Evolutionary conservation across 1,140 invertebrate species (phyloP).

Genomic region (Philaenus spumarius): DNA sequence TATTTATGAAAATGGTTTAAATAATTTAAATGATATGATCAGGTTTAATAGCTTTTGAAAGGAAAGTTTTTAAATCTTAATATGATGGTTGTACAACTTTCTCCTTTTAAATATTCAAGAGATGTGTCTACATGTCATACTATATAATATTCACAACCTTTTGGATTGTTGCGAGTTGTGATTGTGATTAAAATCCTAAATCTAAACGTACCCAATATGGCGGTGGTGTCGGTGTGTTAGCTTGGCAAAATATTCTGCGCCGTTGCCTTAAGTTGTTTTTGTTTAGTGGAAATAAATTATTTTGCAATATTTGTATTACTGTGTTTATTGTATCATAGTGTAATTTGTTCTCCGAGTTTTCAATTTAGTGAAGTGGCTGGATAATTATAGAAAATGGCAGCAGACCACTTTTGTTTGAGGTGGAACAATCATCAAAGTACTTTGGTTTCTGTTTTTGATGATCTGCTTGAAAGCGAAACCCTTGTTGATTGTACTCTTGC

Average conservation of each 20-base stretch:
- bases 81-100: no score
- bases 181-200: no score
- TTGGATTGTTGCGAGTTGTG: no score
- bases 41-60: no score
- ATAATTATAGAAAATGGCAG: not conserved
- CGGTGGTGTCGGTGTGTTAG: slow-evolving; percentile 10
- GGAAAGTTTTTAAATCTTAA: no score
- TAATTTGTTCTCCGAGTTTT: not conserved
- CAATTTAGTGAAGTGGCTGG: not conserved
- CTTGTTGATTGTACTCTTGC: slow-evolving; percentile 89
- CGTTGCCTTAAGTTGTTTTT: not conserved
- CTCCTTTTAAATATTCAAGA: no score
- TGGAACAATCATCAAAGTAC: slow-evolving; percentile 94
- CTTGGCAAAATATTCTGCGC: not conserved
- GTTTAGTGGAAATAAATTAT: slow-evolving; percentile 1
- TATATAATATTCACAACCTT: no score
- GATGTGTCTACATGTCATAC: no score
- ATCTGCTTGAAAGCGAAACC: slow-evolving; percentile 79
- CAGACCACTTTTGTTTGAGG: slow-evolving; percentile 83
- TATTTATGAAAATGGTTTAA: no score
- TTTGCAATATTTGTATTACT: not conserved
- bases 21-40: no score
- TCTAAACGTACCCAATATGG: slow-evolving; percentile 2
- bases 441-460: slow-evolving; percentile 85
- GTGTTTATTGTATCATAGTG: not conserved